Conservation (phyloP, 1,140 invertebrate genomes). For the Stegodyphus dumicola region DNA sequence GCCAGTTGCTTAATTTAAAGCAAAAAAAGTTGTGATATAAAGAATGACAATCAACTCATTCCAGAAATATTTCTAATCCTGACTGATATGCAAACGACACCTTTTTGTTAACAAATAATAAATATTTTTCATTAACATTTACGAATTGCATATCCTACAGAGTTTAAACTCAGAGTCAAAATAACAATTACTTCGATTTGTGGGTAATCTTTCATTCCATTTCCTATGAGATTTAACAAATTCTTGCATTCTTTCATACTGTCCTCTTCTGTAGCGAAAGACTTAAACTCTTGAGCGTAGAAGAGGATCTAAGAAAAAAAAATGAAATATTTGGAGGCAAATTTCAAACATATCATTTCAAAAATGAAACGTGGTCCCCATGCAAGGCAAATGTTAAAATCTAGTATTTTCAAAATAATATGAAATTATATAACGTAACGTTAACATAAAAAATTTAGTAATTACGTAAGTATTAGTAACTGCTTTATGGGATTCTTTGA, state of each 20-base stretch:
- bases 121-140: background rate
- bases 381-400: background rate
- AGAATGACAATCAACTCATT: background rate
- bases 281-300: conserved; percentile 7
- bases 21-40: background rate
- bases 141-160: background rate
- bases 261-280: conserved; percentile 1
- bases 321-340: background rate
- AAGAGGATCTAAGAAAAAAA: conserved; percentile 4
- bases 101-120: background rate
- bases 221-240: background rate
- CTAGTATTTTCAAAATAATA: background rate
- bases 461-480: background rate
- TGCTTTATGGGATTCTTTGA: background rate
- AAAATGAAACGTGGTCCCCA: background rate
- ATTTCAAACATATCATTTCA: background rate
- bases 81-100: background rate
- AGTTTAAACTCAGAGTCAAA: background rate
- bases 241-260: background rate
- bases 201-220: conserved; percentile 3
- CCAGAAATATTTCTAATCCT: background rate
- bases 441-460: background rate
- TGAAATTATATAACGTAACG: background rate
- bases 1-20: too few relatives aligned
- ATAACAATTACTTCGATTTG: conserved; percentile 6